Conservation (phyloP, 2,113 vertebrate species). For the Prunella fulvescens region DNA sequence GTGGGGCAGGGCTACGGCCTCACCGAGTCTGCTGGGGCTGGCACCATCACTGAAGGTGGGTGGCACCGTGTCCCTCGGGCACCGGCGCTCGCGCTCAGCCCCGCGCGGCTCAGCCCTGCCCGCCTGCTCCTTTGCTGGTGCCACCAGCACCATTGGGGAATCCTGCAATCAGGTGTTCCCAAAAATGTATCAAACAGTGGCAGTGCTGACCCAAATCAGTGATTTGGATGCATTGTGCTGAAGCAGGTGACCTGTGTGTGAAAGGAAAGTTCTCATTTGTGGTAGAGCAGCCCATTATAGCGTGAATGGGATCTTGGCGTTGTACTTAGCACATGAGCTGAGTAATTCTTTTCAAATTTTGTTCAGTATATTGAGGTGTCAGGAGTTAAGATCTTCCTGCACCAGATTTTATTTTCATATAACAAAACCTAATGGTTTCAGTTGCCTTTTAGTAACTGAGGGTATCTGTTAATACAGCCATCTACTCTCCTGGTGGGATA, state of each 20-base stretch:
- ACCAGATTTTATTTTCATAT: neutral
- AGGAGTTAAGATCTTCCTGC: neutral
- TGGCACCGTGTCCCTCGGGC: constrained; percentile 7
- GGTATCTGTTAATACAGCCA: neutral
- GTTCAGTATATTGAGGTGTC: neutral
- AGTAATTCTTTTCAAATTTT: neutral
- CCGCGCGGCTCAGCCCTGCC: rapidly evolving
- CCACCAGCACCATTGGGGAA: rapidly evolving
- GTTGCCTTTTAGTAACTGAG: neutral
- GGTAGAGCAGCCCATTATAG: neutral
- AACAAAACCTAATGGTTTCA: neutral
- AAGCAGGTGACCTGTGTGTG: rapidly evolving
- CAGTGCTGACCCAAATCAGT: neutral
- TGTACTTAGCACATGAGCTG: neutral
- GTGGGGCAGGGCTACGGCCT: constrained; percentile 96
- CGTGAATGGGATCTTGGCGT: neutral
- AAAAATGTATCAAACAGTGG: rapidly evolving
- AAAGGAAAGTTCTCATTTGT: neutral
- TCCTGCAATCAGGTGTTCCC: neutral
- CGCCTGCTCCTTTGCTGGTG: rapidly evolving
- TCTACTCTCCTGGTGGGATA: neutral
- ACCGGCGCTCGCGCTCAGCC: rapidly evolving
- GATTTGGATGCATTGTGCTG: neutral
- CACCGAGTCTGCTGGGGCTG: constrained; percentile 89
- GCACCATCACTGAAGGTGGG: constrained; percentile 75